Evolutionary conservation across 1,140 invertebrate genomes (phyloP), one percentile per base, ranked within the genome.

Genomic region (Linepithema humile): DNA sequence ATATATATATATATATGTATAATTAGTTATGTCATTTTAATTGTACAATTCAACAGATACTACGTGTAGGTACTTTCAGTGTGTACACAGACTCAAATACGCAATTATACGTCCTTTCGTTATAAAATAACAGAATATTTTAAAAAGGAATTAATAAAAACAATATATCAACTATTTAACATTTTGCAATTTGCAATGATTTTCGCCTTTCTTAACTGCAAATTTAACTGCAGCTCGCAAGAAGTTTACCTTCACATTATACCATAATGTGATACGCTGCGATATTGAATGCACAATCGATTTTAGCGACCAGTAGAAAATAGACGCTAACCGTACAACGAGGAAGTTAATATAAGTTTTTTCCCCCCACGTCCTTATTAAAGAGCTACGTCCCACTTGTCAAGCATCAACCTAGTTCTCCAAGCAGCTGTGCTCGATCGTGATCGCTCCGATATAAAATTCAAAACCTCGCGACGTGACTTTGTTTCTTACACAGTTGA

Each of bases 201-300:
- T 43, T 59, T 17, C 5, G 12, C 17, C 15, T 38, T 40, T 26
- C 10, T 32, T 40, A 40, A 12, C 15, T 26, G 32, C 32, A 12
- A 73, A n/a, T 1, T 59, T 15, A 12, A 59, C 23, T 15, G 23
- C 15, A 26, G 29, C 6, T 57, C 23, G 35, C 3, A 40, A 70
- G 2, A 55, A 78, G 55, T 77, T 50, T 48, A 12, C 48, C n/a
- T 43, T 23, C 5, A 40, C 15, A 69, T 70, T 57, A 43, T 38
- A 23, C 45, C 1, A 12, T 0, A 9, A 26, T 69, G 65, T 53
- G 65, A 50, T 5, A 20, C 62, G n/a, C 53, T 40, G 48, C 48
- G 64, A 69, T 80, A 80, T 80, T 55, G 62, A 80, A 80, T 80
- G 75, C 64, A 80, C 32, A 80, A 80, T 80, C 75, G 75, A 80